Evolutionary conservation across 2,113 vertebrate species (phyloP).

Genomic region (Nerophis lumbriciformis): DNA sequence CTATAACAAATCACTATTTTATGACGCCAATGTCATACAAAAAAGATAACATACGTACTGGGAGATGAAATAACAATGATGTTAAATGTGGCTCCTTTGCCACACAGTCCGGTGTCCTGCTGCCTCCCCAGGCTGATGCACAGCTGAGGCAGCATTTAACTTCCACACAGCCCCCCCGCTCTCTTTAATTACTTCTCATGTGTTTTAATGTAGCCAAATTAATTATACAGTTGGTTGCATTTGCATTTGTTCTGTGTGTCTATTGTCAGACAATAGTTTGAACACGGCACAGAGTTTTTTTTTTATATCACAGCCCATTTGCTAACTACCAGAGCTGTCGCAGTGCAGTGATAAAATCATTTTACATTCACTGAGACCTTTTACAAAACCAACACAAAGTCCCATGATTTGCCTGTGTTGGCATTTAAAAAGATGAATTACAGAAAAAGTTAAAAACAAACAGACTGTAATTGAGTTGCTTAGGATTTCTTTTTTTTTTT

Average conservation of each 20-base stretch:
- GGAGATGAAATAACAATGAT: not conserved
- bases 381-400: slow-evolving; percentile 1
- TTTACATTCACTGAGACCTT: not conserved
- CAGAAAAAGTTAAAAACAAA: not conserved
- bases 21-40: not conserved
- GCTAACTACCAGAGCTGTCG: not conserved
- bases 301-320: slow-evolving; percentile 3
- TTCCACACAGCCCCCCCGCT: slow-evolving; percentile 1
- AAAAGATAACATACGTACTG: not conserved
- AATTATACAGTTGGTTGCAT: slow-evolving; percentile 9
- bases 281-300: not conserved
- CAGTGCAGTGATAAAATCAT: slow-evolving; percentile 3
- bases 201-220: slow-evolving; percentile 7
- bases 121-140: not conserved
- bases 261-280: slow-evolving; percentile 4
- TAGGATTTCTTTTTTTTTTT: not conserved
- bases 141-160: slow-evolving; percentile 3
- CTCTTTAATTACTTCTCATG: slow-evolving; percentile 7
- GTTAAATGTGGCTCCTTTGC: not conserved
- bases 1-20: slow-evolving; percentile 6
- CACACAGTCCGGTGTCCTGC: not conserved
- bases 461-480: not conserved
- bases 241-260: slow-evolving; percentile 7
- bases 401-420: not conserved
- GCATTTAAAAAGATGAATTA: slow-evolving; percentile 5